Evolutionary conservation across 1,140 invertebrate genomes (phyloP), one percentile per base, ranked within the genome.

Genomic region (Nebria ingens): DNA sequence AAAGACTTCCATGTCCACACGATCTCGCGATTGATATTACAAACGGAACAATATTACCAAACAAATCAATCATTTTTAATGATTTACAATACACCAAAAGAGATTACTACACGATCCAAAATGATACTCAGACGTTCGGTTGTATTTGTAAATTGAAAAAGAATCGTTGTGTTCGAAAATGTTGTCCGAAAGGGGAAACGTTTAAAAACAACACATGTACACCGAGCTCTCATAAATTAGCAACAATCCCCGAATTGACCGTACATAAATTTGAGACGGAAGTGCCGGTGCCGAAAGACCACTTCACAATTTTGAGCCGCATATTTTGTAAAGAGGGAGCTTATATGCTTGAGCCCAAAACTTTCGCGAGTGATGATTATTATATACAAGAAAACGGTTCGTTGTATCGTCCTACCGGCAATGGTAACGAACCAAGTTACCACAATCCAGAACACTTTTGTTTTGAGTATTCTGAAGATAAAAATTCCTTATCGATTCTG

Each of bases 101-200:
- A 3, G 23, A 60, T 51, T 61, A 63, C 40, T 61, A 53, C 23
- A 21, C 19, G 2, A 21, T 9, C 6, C 25, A 34, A n/a, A 34
- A 56, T 20, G 49, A 51, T 6, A 21, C 12, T 12, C 22, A 25
- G 2, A 56, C 53, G 13, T 29, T 23, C n/a, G 62, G 62, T 2
- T 63, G 62, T 34, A 51, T 60, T 23, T 63, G 62, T 50, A 42
- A 58, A 12, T 34, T 60, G 11, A 56, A 29, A 20, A 20, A 51
- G 25, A 9, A 6, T 34, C 25, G 6, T 2, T 63, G 62, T 51
- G n/a, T 61, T 2, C 40, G 56, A 21, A 59, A 59, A 53, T 63
- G 62, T 57, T 63, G 62, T 51, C 9, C 9, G 1, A 21, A 21
- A 13, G 55, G 56, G 21, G 9, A 45, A 13, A 13, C 13, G 45